Conservation (phyloP, 2,888 invertebrate species). For the Lysandra coridon region DNA sequence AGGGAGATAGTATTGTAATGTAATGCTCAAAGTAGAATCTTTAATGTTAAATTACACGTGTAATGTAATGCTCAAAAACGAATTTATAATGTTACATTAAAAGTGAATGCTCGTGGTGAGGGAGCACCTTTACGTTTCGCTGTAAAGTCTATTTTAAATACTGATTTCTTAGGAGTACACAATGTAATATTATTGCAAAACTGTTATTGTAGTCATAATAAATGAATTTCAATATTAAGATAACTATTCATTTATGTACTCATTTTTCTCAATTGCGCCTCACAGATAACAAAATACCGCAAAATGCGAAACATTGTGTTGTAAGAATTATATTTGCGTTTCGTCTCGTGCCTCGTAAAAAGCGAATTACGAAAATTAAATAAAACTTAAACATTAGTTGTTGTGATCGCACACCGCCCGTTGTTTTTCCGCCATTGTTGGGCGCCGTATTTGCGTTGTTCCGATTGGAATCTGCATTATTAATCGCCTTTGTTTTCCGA, state of each 20-base stretch:
- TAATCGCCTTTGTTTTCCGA: constrained; percentile 77
- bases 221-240: not conserved
- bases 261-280: not conserved
- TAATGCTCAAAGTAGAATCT: no score
- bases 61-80: no score
- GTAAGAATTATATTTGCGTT: not conserved
- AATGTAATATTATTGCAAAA: not conserved
- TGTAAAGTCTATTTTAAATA: not conserved
- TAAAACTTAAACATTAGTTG: constrained; percentile 28
- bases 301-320: not conserved
- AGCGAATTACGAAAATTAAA: constrained; percentile 29
- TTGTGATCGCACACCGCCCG: constrained; percentile 33
- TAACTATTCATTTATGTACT: no score
- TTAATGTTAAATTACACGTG: no score
- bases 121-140: not conserved
- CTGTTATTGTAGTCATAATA: not conserved
- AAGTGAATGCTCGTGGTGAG: no score
- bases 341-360: not conserved
- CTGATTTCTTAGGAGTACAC: not conserved
- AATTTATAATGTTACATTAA: no score
- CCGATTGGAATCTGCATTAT: constrained; percentile 81
- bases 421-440: constrained; percentile 51
- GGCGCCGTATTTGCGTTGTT: constrained; percentile 74
- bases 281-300: not conserved
- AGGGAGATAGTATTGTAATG: no score